A percentile compares a stretch with the other conserved stretches of the same genome.
Evolutionary conservation across 2,113 vertebrate genomes (phyloP).

Genomic region (Hyperoodon ampullatus): DNA sequence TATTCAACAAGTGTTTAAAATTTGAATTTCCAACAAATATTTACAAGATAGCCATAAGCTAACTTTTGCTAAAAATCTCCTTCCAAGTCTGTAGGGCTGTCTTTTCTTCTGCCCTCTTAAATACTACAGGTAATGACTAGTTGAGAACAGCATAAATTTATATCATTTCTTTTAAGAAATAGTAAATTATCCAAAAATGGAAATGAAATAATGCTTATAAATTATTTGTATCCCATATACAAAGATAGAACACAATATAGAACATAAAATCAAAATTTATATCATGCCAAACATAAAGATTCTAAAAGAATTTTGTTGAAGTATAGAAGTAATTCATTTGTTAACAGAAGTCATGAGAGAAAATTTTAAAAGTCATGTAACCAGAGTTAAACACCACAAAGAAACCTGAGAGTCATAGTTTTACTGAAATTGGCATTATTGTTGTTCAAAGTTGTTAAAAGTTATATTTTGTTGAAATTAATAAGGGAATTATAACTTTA

Average conservation of each 20-base stretch:
- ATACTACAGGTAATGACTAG: background rate
- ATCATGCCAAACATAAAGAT: background rate
- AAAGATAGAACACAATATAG: background rate
- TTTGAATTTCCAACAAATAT: background rate
- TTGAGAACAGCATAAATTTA: background rate
- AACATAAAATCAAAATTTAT: background rate
- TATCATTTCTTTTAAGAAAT: background rate
- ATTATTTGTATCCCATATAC: background rate
- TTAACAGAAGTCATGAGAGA: background rate
- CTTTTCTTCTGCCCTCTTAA: background rate
- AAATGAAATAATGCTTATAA: background rate
- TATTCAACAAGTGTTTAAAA: background rate
- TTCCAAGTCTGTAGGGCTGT: background rate
- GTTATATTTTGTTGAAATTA: background rate
- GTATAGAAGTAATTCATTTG: background rate
- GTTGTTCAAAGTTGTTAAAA: background rate
- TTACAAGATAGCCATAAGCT: background rate
- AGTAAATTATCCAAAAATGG: background rate
- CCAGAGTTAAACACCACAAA: background rate
- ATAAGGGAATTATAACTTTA: background rate
- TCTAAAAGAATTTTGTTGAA: background rate
- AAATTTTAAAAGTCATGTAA: background rate
- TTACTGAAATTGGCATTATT: background rate
- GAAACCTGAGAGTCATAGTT: background rate
- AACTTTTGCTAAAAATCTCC: background rate